Percentiles rank a stretch among this genome's conserved stretches.
phyloP scores from a whole-genome alignment of 2,113 vertebrate genomes.

The Pteruthius melanotis region DNA sequence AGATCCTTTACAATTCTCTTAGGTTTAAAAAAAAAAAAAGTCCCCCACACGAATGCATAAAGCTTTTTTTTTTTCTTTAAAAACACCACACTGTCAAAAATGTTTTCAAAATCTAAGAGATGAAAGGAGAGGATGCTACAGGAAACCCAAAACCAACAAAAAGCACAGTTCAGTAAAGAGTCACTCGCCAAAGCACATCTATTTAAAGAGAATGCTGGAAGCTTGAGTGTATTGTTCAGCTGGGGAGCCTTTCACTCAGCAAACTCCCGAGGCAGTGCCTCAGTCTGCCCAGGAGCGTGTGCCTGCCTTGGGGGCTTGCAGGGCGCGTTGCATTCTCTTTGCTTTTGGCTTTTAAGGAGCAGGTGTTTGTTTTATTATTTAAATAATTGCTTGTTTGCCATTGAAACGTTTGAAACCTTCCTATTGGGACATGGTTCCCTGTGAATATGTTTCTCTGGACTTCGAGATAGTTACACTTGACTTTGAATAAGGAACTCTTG shows the following conservation, averaged over 20 bases:
- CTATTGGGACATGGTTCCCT: background rate
- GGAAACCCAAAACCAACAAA: background rate
- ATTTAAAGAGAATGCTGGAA: background rate
- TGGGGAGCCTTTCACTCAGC: background rate
- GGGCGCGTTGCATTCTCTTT: background rate
- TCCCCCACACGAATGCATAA: background rate
- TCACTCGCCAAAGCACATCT: background rate
- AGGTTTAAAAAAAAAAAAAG: background rate
- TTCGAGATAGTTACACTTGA: background rate
- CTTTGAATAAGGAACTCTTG: background rate
- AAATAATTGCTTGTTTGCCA: conserved; percentile 9
- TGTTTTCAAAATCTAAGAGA: background rate
- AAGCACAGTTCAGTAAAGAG: background rate
- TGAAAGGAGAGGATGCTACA: background rate
- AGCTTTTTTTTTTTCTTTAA: background rate
- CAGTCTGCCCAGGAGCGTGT: background rate
- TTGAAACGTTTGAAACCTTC: background rate
- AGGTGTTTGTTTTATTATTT: conserved; percentile 29
- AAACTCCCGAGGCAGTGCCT: background rate
- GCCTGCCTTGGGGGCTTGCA: background rate
- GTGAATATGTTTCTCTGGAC: background rate
- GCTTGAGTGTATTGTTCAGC: background rate
- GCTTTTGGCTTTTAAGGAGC: background rate
- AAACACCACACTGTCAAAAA: conserved; percentile 8
- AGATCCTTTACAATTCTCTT: background rate